Evolutionary conservation across 2,113 vertebrate genomes (phyloP).

Genomic region (rat (Rattus norvegicus)): DNA sequence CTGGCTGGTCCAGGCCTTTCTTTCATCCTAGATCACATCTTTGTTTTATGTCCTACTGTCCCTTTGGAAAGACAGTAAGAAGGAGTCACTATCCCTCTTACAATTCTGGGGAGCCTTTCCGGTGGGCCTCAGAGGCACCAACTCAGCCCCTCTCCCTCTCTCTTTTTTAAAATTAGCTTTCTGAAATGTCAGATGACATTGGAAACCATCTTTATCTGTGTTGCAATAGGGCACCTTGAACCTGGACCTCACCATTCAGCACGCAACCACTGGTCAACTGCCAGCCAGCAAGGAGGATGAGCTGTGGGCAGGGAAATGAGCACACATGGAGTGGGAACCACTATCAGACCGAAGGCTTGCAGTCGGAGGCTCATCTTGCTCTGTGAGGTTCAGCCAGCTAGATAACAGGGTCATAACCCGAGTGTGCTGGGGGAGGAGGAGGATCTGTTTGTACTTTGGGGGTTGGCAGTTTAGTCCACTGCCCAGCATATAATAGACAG

Average conservation of each 20-base stretch:
- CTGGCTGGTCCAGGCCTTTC: conserved; percentile 63
- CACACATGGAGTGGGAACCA: background rate
- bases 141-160: background rate
- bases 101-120: background rate
- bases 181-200: background rate
- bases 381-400: background rate
- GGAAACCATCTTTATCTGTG: background rate
- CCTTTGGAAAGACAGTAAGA: background rate
- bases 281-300: background rate
- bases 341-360: background rate
- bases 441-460: background rate
- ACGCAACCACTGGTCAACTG: background rate
- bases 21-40: conserved; percentile 11
- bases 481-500: background rate
- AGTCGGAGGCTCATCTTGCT: background rate
- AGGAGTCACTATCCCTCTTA: background rate
- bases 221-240: background rate
- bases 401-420: background rate
- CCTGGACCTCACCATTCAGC: background rate
- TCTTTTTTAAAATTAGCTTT: background rate
- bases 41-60: conserved; percentile 16
- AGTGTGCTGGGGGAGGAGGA: background rate
- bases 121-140: background rate
- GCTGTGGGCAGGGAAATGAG: background rate
- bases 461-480: background rate